Evolutionary conservation across 30 jellyfish, hydroid and myxozoan genomes (phyloP), one percentile per base, ranked within the genome.

Genomic region (Turritopsis rubra): DNA sequence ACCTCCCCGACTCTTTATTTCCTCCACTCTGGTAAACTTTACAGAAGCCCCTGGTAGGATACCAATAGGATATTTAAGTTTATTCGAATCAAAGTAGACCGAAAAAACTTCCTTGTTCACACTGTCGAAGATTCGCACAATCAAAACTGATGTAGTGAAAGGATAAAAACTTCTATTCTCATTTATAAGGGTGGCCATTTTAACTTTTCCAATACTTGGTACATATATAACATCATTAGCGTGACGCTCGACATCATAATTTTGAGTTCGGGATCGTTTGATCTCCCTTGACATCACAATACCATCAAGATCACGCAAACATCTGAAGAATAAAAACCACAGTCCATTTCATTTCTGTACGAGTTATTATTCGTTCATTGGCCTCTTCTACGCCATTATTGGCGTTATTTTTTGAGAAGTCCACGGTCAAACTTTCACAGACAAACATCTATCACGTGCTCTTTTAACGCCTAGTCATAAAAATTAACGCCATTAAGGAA

Each of bases 41-140:
- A 77, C 72, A 8, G 28, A 21, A 23, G 85, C 85, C 3, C 85
- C 85, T 16, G 85, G 85, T 26, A 77, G 85, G 52, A 77, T 21
- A 19, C 72, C 85, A 21, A 77, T 7, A 30, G 85, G 85, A 18
- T 77, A 77, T 19, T 1, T 18, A 30, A 77, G 28, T 77, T 77
- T 77, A 30, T 77, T 77, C 1, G 85, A 77, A 66, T 77, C 85
- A 77, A 77, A 77, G 54, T 77, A 77, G 18, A 77, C 53, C 13
- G 85, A 60, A 77, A 29, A 5, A 7, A 28, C 29, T 9, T 77
- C 71, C 53, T 29, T 77, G 41, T 28, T 28, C 28, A 26, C 9
- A 0, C 53, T 19, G 30, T 29, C 85, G 30, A 29, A 25, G 41
- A 77, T 20, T 16, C 73, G 30, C 21, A 77, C 29, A 18, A 26